Percentiles rank a stretch among this genome's conserved stretches.
phyloP scores from a whole-genome alignment of 2,113 vertebrate species.

The Scomber colias region DNA sequence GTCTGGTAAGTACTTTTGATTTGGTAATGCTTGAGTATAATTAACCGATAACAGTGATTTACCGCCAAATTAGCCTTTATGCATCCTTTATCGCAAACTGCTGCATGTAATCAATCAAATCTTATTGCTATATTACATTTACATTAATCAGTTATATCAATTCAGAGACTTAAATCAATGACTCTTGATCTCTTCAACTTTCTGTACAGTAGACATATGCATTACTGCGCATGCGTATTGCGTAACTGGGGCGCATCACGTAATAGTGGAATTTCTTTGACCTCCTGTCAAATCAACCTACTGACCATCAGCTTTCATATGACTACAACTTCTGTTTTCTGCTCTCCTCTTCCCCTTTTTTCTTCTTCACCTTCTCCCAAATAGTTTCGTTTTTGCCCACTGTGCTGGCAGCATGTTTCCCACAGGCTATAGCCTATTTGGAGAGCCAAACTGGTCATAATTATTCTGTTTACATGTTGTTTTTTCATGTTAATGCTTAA shows the following conservation, averaged over 20 bases:
- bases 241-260: background rate
- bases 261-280: background rate
- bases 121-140: rapidly evolving
- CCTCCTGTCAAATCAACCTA: background rate
- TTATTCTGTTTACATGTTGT: too few relatives aligned
- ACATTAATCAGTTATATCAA: background rate
- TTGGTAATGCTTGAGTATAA: background rate
- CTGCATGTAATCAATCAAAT: background rate
- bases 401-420: too few relatives aligned
- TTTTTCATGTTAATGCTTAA: too few relatives aligned
- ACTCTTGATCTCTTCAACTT: rapidly evolving
- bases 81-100: rapidly evolving
- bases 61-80: background rate
- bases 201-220: too few relatives aligned
- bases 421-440: too few relatives aligned
- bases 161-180: background rate
- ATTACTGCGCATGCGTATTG: conserved; percentile 12
- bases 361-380: background rate
- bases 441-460: too few relatives aligned
- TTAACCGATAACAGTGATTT: background rate
- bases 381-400: conserved; percentile 8
- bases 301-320: background rate
- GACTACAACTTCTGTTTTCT: background rate
- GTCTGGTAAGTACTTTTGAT: conserved; percentile 29
- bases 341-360: rapidly evolving